These are phyloP conservation scores for Notoglanidium macrostoma DNA, from an alignment of 2,797 vertebrate species.

Conservation along the genomic window DNA sequence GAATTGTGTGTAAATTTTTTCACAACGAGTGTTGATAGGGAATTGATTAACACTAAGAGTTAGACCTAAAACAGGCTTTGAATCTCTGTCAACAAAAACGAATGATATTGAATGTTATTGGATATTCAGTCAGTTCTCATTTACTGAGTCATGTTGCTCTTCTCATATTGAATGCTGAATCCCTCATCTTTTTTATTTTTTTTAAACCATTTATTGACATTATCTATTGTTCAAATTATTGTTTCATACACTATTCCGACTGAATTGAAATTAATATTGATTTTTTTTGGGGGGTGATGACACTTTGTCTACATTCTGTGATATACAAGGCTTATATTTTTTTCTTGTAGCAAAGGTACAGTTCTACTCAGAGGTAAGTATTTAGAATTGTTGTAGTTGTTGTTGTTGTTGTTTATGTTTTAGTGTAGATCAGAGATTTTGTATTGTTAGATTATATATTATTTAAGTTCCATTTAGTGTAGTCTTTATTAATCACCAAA, in stretches of 20 bases:
- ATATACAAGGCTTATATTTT: too few relatives aligned
- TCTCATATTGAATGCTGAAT: not conserved
- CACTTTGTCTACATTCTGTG: not conserved
- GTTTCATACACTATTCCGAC: not conserved
- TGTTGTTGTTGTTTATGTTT: too few relatives aligned
- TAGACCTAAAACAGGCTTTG: not conserved
- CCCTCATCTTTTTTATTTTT: not conserved
- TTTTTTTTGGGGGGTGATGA: not conserved
- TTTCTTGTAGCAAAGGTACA: too few relatives aligned
- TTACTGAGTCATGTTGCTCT: constrained; percentile 1
- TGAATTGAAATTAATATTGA: constrained; percentile 10
- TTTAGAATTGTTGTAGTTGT: too few relatives aligned
- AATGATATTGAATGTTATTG: not conserved
- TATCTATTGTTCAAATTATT: not conserved
- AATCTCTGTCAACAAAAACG: not conserved
- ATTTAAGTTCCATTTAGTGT: too few relatives aligned
- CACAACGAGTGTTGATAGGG: too few relatives aligned
- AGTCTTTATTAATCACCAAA: too few relatives aligned
- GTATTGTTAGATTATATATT: too few relatives aligned
- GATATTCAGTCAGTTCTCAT: not conserved
- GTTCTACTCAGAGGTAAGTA: too few relatives aligned
- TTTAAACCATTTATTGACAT: not conserved
- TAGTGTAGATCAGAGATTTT: too few relatives aligned
- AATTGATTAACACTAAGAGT: not conserved
- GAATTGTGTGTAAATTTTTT: too few relatives aligned